Evolutionary conservation across 2,113 vertebrate genomes (phyloP), one percentile per base, ranked within the genome.

Genomic region (Brachypteracias leptosomus): DNA sequence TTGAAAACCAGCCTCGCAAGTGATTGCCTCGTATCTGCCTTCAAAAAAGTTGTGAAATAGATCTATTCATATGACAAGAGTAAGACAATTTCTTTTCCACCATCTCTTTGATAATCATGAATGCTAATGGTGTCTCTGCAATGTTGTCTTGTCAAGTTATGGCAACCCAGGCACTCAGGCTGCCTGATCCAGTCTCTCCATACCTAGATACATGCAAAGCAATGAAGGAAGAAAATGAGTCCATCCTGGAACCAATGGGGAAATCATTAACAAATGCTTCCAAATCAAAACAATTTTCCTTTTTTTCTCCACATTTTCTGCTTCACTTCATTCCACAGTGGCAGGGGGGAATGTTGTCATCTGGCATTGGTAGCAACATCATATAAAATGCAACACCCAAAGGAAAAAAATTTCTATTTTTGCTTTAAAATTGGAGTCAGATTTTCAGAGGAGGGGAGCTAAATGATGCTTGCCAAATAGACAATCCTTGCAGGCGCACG

Each of bases 91-190:
- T 91, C 33, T 96, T 93, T 95, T 93, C 90, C 86, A 89, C 82
- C 2, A 1, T 95, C 76, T 92, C 91, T 94, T 96, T 95, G 93
- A 96, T 95, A 97, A 97, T 95, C 75, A 87, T 15, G 38, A 97
- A 97, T 96, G 81, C 58, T 97, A 97, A 97, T 94, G 77, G 80
- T 80, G 85, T 77, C 68, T 93, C 67, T 78, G 89, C 89, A 95
- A 94, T 51, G 46, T 49, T 77, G 49, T 65, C 87, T 85, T 95
- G 85, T 91, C 86, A 91, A 97, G 87, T 95, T 90, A 89, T 29
- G 52, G 94, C 78, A 92, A 83, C 73, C 58, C 65, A 89, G 89
- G 68, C 49, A 90, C 72, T 93, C 5, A 7, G 66, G 59, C 72
- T 96, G 79, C 85, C 70, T 95, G 80, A 91, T 81, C 65, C 47